Base-by-base conservation (phyloP, 2,797 vertebrate genomes). In the Eulemur rubriventer region DNA sequence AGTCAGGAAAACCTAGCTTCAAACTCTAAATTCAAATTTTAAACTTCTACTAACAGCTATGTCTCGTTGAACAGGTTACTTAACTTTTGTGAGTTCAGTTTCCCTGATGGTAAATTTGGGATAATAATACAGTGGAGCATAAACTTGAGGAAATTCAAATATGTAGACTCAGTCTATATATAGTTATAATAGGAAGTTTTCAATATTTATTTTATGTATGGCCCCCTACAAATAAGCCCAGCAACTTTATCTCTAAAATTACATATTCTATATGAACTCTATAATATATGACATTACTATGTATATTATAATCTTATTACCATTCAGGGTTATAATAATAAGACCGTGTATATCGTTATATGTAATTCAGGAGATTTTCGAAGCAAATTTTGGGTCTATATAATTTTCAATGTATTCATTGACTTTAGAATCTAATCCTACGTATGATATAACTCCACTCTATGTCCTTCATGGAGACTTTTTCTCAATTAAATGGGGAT, bases 71-170 rank as follows among this genome's bases (percentile, higher is more conserved):
- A 86, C 18, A 70, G 79, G n/a, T 38, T 93, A 57, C 9, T 41
- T 94, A 76, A 73, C 57, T 76, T 84, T 80, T 83, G 75, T 81
- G 33, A 94, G 9, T 76, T 94, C 41, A 22, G 30, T 61, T 69
- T 92, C 67, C 43, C 67, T 63, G 82, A 8, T 89, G 79, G 67
- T 43, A 43, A 92, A 26, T 67, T 92, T 78, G 43, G 38, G 43
- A 38, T 90, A 79, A 97, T 46, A 90, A 90, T 69, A 85, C 17
- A 78, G 41, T 94, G 43, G 43, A 72, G 1, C 46, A 89, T 35
- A 96, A 70, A 93, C 28, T 63, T 52, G 20, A 72, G 50, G 20
- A 95, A 78, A 89, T 73, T 85, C 52, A 94, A 86, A 85, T 95
- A 52, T 70, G 26, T 79, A 57, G 38, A 72, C 59, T 87, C 17